These are phyloP conservation scores for Gryllus longicercus DNA, from an alignment of 2,888 invertebrate species.

Conservation along the genomic window DNA sequence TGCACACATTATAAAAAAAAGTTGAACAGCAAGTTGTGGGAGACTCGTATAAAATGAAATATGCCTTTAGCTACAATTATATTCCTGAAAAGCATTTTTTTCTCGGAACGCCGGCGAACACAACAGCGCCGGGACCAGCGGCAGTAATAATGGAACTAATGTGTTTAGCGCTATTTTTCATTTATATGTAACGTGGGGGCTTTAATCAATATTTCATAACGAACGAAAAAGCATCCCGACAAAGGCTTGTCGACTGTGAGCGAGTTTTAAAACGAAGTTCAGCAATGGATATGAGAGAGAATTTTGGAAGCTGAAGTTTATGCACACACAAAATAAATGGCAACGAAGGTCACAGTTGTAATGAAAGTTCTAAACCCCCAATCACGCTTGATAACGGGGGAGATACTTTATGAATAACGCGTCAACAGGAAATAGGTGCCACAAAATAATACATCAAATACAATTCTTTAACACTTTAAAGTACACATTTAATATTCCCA, in stretches of 20 bases:
- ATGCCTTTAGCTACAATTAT: constrained; percentile 17
- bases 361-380: too few relatives aligned
- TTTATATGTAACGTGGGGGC: constrained; percentile 17
- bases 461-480: too few relatives aligned
- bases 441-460: too few relatives aligned
- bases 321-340: too few relatives aligned
- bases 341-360: too few relatives aligned
- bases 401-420: too few relatives aligned
- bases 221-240: not conserved
- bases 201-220: not conserved
- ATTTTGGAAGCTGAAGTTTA: too few relatives aligned
- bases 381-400: too few relatives aligned
- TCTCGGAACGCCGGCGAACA: not conserved
- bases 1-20: not conserved
- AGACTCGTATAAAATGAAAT: constrained; percentile 10
- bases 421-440: too few relatives aligned
- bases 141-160: constrained; percentile 17
- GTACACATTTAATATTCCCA: too few relatives aligned
- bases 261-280: constrained; percentile 6
- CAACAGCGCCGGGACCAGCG: not conserved
- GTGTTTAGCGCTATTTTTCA: constrained; percentile 10
- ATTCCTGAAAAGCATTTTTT: not conserved
- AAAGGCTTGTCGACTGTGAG: not conserved
- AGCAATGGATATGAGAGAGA: too few relatives aligned
- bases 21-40: not conserved